These are phyloP conservation scores for Galaxias olidus DNA, from an alignment of 2,797 vertebrate species.

Conservation along the genomic window DNA sequence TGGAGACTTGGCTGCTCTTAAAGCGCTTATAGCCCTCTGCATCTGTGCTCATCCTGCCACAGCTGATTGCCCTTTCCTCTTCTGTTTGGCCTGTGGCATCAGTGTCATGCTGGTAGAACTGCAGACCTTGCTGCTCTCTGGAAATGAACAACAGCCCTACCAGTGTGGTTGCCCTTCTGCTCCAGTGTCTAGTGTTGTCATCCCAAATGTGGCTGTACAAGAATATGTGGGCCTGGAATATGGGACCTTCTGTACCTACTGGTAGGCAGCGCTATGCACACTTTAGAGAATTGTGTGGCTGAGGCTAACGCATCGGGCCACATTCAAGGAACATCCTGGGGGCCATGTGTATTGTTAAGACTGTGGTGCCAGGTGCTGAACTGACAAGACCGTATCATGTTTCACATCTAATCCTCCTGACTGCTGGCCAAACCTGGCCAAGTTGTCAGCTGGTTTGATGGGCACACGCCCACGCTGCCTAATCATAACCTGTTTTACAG, in stretches of 20 bases:
- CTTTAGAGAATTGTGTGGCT: too few relatives aligned
- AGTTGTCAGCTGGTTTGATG: conserved; percentile 26
- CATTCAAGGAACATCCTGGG: too few relatives aligned
- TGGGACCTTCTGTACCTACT: too few relatives aligned
- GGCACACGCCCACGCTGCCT: background rate
- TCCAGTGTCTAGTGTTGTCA: too few relatives aligned
- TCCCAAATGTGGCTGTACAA: too few relatives aligned
- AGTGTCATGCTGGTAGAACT: conserved; percentile 1
- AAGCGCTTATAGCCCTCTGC: too few relatives aligned
- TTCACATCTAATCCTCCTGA: conserved; percentile 17
- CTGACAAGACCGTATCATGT: conserved; percentile 16
- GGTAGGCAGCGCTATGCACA: too few relatives aligned
- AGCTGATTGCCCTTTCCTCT: background rate
- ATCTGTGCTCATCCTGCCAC: too few relatives aligned
- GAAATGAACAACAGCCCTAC: background rate
- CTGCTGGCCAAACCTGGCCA: conserved; percentile 11
- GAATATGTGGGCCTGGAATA: too few relatives aligned
- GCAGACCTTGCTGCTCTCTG: background rate
- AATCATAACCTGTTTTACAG: conserved; percentile 8
- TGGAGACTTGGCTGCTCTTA: too few relatives aligned
- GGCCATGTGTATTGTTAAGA: conserved; percentile 1
- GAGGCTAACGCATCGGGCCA: too few relatives aligned
- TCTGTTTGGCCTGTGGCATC: background rate
- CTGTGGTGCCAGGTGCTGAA: conserved; percentile 9
- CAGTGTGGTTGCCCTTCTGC: background rate